Conservation (phyloP, 1,140 invertebrate genomes). For the Leptinotarsa undecemlineata region DNA sequence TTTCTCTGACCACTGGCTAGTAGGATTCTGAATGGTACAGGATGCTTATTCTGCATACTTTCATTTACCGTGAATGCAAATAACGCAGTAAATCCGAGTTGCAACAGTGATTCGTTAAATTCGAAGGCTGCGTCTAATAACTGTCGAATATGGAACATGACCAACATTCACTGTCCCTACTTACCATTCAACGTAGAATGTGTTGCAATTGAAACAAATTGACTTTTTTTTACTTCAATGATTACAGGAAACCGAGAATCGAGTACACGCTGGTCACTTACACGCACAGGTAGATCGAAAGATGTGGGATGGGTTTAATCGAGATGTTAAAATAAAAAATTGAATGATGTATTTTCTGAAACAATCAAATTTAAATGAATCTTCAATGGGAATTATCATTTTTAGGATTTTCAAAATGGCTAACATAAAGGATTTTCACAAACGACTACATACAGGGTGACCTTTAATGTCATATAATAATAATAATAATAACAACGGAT, state of each 20-base stretch:
- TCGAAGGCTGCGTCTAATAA: constrained; percentile 14
- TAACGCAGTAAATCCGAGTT: constrained; percentile 12
- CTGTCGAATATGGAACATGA: constrained; percentile 16
- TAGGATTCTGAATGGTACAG: no score
- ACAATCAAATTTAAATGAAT: no score
- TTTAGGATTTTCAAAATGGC: no score
- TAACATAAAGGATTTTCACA: no score
- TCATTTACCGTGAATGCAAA: constrained; percentile 12
- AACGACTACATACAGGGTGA: no score
- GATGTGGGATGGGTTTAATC: neutral
- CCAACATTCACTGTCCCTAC: constrained; percentile 8
- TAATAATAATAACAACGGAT: no score
- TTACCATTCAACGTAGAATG: neutral
- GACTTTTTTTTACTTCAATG: neutral
- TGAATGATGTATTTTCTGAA: no score
- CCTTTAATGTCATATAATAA: no score
- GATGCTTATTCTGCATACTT: neutral
- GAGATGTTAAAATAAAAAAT: no score
- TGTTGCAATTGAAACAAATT: constrained; percentile 1
- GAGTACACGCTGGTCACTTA: neutral
- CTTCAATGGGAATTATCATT: no score
- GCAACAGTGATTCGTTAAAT: constrained; percentile 11
- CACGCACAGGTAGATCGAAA: neutral
- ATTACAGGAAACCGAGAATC: constrained; percentile 8
- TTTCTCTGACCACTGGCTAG: no score